Evolutionary conservation across 2,888 invertebrate genomes (phyloP), one percentile per base, ranked within the genome.

Genomic region (Enchytraeus crypticus): DNA sequence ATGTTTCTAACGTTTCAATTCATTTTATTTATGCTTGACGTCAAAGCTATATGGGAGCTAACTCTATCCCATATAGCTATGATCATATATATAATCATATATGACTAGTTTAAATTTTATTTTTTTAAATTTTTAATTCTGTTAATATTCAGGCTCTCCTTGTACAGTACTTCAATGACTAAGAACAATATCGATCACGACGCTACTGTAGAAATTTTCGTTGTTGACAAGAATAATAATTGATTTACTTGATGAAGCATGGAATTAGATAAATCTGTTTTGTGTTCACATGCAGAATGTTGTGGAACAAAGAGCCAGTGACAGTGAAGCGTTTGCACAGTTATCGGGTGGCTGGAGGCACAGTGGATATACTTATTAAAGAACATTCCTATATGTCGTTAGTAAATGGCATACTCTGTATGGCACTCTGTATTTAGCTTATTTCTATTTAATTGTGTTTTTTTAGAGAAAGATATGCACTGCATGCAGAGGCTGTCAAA

Each of bases 321-420:
- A 76, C 74, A 14, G 71, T 74, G 1, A 78, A 77, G 59, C 68
- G 74, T 51, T 66, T 74, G n/a, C 73, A 73, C 53, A 66, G 68
- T 54, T 68, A 70, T 4, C 63, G 70, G 21, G 70, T 71, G 34
- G 66, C 70, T 30, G 73, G 73, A 47, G 74, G 75, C 56, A 72
- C 72, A 32, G 73, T 76, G 0, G 79, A 80, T 67, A 68, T 78
- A 32, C 72, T 80, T 43, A 79, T 80, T 38, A 70, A 71, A 46
- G 80, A 80, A 64, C 68, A 75, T 46, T 73, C 77, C 58, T 65
- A 70, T 57, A 67, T 78, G 63, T 73, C 72, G 76, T 76, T 65
- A 59, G 66, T 57, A 5, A 32, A 30, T n/a, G 8, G 38, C 14
- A 11, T 49, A 51, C 8, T 2, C n/a, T 45, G 14, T 2, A 18